Conservation (phyloP, 2,113 vertebrate genomes). For the Azemiops feae region DNA sequence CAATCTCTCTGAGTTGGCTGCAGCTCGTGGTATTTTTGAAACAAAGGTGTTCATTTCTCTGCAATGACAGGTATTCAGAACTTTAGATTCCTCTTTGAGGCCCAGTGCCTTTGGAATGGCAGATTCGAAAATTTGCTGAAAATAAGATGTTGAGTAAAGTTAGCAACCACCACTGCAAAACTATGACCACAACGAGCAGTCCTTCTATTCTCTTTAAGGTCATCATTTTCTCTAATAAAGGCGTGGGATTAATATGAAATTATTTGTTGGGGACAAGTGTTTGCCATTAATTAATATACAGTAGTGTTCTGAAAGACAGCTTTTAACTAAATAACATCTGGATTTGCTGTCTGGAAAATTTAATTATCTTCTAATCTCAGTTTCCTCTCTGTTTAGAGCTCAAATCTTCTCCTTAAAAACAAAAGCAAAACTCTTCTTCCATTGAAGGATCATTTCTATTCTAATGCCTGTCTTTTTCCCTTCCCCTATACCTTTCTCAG, state of each 20-base stretch:
- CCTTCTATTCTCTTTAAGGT: neutral
- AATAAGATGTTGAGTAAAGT: neutral
- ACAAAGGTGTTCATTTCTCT: neutral
- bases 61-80: neutral
- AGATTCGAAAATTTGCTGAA: neutral
- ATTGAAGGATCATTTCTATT: neutral
- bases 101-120: conserved; percentile 13
- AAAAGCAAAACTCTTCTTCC: neutral
- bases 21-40: neutral
- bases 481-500: neutral
- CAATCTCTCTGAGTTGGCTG: neutral
- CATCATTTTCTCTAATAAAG: conserved; percentile 32
- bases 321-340: conserved; percentile 43
- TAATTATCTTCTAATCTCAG: conserved; percentile 19
- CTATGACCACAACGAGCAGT: neutral
- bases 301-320: conserved; percentile 40
- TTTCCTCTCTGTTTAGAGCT: neutral
- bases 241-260: conserved; percentile 7
- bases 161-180: neutral
- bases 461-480: neutral
- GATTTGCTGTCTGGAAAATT: conserved; percentile 49
- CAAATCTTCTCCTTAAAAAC: neutral
- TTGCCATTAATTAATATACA: conserved; percentile 27
- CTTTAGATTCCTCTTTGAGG: neutral
- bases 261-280: conserved; percentile 12